A percentile compares a stretch with the other conserved stretches of the same genome.
phyloP scores from a whole-genome alignment of 2,888 invertebrate genomes.

The Coecobrya sp. region DNA sequence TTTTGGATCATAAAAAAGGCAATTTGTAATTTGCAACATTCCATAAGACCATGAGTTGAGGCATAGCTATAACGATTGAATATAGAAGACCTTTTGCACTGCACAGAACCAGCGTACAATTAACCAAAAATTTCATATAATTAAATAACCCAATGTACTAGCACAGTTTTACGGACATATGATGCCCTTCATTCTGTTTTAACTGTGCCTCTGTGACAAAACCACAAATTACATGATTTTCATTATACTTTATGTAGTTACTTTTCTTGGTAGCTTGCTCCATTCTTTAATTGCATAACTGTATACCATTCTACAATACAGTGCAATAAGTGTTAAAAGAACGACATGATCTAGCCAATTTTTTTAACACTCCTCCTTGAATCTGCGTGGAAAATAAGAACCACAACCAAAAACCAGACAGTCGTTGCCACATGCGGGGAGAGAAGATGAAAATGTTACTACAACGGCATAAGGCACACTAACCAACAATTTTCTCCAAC shows the following conservation, averaged over 20 bases:
- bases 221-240: background rate
- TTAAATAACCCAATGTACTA: background rate
- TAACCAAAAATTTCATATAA: background rate
- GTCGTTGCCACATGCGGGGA: slow-evolving; percentile 7
- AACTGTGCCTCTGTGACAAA: background rate
- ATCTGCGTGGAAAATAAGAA: background rate
- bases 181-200: background rate
- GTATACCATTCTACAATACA: background rate
- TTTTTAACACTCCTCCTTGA: background rate
- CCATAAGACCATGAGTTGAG: background rate
- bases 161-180: background rate
- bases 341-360: slow-evolving; percentile 17
- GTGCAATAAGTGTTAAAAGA: background rate
- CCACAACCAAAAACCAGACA: background rate
- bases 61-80: background rate
- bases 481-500: background rate
- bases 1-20: slow-evolving; percentile 35
- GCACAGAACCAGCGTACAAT: background rate
- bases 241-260: background rate
- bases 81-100: background rate
- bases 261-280: background rate
- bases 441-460: background rate
- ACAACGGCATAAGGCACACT: background rate
- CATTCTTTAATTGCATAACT: background rate
- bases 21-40: background rate